A percentile compares a stretch with the other conserved stretches of the same genome.
Conservation (phyloP, 2,113 vertebrate genomes). For the Potamarius usumacintae region DNA sequence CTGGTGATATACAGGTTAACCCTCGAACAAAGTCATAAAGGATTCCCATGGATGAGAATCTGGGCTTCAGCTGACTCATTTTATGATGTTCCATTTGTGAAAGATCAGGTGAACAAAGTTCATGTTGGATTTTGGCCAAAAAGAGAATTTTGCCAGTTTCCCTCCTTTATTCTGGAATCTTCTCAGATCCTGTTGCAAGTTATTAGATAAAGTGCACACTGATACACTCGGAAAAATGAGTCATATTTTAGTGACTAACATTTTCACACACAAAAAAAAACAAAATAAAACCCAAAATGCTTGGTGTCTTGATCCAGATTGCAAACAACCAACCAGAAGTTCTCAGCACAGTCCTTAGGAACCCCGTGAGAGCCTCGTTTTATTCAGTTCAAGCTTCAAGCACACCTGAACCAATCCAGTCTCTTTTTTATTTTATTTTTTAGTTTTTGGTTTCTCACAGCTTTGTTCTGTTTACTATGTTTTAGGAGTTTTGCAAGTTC, state of each 20-base stretch:
- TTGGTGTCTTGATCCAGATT: not conserved
- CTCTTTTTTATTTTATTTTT: not conserved
- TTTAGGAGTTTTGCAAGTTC: not conserved
- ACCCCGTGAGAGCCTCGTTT: not conserved
- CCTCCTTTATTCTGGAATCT: not conserved
- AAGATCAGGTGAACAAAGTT: not conserved
- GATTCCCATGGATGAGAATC: not conserved
- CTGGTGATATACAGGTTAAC: not conserved
- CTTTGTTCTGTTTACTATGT: not conserved
- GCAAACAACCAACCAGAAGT: not conserved
- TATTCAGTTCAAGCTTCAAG: not conserved
- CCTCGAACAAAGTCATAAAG: not conserved
- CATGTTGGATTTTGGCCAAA: not conserved
- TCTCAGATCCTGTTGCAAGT: not conserved
- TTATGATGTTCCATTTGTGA: not conserved
- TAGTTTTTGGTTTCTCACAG: not conserved
- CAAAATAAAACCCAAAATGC: not conserved
- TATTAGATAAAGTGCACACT: conserved; percentile 2
- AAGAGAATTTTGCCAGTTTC: conserved; percentile 2
- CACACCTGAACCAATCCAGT: not conserved
- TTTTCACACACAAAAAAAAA: not conserved
- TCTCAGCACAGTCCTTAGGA: not conserved
- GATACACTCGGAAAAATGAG: not conserved
- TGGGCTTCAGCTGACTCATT: not conserved
- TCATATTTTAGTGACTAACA: not conserved